Evolutionary conservation across 2,888 invertebrate species (phyloP).

Genomic region (Drosophila borborema): DNA sequence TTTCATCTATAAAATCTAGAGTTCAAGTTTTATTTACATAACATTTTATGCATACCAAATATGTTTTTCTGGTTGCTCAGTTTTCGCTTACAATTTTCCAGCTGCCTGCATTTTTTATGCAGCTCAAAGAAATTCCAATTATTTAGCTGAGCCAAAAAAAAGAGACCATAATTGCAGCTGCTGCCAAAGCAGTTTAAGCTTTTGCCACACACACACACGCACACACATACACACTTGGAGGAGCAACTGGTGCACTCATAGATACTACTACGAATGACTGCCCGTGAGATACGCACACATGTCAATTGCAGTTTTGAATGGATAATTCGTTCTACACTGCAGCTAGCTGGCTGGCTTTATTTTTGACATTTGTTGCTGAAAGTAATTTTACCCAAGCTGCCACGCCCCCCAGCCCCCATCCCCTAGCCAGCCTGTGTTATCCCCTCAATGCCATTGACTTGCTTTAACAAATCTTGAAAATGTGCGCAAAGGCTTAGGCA

Average conservation of each 20-base stretch:
- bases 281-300: background rate
- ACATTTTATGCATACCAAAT: background rate
- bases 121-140: background rate
- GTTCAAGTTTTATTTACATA: background rate
- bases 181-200: conserved; percentile 51
- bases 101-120: background rate
- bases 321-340: conserved; percentile 25
- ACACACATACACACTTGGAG: background rate
- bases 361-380: conserved; percentile 43
- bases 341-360: conserved; percentile 18
- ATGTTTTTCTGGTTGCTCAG: background rate
- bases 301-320: conserved; percentile 26
- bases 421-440: background rate
- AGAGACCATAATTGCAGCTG: conserved; percentile 23
- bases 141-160: background rate
- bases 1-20: too few relatives aligned
- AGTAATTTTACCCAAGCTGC: conserved; percentile 23
- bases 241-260: background rate
- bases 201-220: conserved; percentile 20
- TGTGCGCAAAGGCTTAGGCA: conserved; percentile 60
- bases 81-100: background rate
- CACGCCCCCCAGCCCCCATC: background rate
- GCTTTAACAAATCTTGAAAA: conserved; percentile 49
- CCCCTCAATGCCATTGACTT: conserved; percentile 31
- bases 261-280: background rate